Evolutionary conservation across 2,113 vertebrate genomes (phyloP).

Genomic region (Crypturellus undulatus): DNA sequence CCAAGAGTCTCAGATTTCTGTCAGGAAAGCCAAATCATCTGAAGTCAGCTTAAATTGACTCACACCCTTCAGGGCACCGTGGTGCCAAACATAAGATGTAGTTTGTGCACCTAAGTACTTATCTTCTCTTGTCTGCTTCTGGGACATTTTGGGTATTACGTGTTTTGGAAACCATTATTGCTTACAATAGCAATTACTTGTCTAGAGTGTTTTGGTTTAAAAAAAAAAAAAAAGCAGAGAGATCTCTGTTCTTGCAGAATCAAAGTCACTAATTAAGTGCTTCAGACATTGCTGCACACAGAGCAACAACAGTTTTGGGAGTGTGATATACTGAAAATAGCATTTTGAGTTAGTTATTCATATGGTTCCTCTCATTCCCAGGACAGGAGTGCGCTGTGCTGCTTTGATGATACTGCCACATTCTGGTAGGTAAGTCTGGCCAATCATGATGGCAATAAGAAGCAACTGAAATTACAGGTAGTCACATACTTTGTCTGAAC

Average conservation of each 20-base stretch:
- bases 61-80: background rate
- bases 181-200: background rate
- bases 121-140: accelerated
- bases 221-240: background rate
- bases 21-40: background rate
- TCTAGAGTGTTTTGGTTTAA: background rate
- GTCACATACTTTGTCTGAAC: background rate
- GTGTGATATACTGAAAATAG: background rate
- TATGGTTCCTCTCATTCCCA: background rate
- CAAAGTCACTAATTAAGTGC: background rate
- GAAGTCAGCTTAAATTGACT: background rate
- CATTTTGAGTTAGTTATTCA: background rate
- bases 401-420: background rate
- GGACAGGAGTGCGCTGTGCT: background rate
- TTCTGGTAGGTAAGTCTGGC: background rate
- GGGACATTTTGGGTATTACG: background rate
- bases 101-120: accelerated
- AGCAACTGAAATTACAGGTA: background rate
- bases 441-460: too few species aligned
- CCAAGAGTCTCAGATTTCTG: background rate
- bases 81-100: background rate
- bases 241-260: background rate
- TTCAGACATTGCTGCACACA: background rate
- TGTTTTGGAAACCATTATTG: background rate
- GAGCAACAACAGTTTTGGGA: background rate